Percentiles rank a stretch among this genome's conserved stretches.
phyloP scores from a whole-genome alignment of 2,797 vertebrate species.

The Enteromius afrohamiltoni region DNA sequence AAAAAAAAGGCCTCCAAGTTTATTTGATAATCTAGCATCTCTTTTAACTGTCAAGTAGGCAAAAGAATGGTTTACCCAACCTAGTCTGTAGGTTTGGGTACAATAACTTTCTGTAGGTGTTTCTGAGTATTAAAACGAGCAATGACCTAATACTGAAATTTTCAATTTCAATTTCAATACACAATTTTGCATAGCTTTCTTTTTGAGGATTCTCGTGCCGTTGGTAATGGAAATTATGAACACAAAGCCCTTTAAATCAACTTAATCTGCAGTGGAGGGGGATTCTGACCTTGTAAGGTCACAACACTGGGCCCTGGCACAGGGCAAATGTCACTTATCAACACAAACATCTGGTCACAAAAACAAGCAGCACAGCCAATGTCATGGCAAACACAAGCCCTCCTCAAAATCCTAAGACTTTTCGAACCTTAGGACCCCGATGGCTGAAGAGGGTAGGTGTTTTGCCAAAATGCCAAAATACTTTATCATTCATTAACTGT shows the following conservation, averaged over 20 bases:
- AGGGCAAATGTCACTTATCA: slow-evolving; percentile 4
- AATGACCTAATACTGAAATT: slow-evolving; percentile 37
- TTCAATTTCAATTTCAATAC: no score
- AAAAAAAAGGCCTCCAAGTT: neutral
- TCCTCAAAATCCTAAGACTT: neutral
- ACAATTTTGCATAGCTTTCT: no score
- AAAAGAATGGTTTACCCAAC: neutral
- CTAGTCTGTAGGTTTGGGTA: no score
- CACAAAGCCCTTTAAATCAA: slow-evolving; percentile 72
- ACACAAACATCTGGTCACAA: slow-evolving; percentile 23
- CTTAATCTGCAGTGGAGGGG: slow-evolving; percentile 37
- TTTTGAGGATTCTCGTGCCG: slow-evolving; percentile 92
- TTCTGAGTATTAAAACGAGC: slow-evolving; percentile 46
- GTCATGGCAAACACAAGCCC: neutral
- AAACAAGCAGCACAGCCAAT: neutral
- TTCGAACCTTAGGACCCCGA: neutral
- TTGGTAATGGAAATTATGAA: slow-evolving; percentile 66
- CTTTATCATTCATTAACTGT: no score
- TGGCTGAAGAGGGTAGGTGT: neutral
- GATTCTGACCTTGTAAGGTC: slow-evolving; percentile 40
- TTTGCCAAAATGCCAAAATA: no score
- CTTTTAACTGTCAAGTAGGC: no score
- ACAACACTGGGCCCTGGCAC: neutral
- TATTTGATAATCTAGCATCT: no score
- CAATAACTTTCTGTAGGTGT: slow-evolving; percentile 2